Base-by-base conservation (phyloP, 1,140 invertebrate genomes). In the Dendrolimus punctatus region DNA sequence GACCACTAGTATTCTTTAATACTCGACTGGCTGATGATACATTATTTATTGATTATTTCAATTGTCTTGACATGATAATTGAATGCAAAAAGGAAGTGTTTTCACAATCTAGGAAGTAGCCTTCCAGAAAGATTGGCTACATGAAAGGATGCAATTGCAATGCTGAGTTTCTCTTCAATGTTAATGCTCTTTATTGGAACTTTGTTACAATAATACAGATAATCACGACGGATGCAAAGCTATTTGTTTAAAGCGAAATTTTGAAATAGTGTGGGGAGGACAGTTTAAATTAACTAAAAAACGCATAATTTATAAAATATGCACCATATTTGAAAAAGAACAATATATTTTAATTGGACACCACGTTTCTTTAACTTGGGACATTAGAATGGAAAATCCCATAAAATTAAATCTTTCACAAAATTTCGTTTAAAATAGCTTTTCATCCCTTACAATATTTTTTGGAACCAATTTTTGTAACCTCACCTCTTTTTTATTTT, bases 121-220 rank as follows among this genome's bases (percentile, higher is more conserved):
- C 46, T 38, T 51, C 39, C 46, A 23, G 42, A 39, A 51, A 48
- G 49, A 52, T 45, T 55, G 5, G 40, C 36, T 42, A 44, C 37
- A 50, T 46, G 58, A 55, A 58, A 55, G 58, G 53, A 60, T 55
- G 39, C 49, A 50, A 40, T 59, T 49, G 58, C 41, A 60, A 60
- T 60, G 46, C 50, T 53, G n/a, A 46, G 50, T 53, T 60, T 60
- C 51, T 60, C 51, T 37, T 8, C 44, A 51, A 23, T 51, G 39
- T 40, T 39, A 46, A 45, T 52, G 50, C 43, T 9, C n/a, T 45
- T 37, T 51, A 42, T 51, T 50, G 8, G 36, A 23, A 6, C 6
- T 4, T 46, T 36, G 10, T 10, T 8, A 40, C 39, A 44, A 37
- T 8, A 46, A 39, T 39, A 6, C 23, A 8, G 46, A 10, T 44